A percentile compares a stretch with the other conserved stretches of the same genome.
phyloP scores from a whole-genome alignment of 1,140 invertebrate genomes.

The Platorchestia sp. region DNA sequence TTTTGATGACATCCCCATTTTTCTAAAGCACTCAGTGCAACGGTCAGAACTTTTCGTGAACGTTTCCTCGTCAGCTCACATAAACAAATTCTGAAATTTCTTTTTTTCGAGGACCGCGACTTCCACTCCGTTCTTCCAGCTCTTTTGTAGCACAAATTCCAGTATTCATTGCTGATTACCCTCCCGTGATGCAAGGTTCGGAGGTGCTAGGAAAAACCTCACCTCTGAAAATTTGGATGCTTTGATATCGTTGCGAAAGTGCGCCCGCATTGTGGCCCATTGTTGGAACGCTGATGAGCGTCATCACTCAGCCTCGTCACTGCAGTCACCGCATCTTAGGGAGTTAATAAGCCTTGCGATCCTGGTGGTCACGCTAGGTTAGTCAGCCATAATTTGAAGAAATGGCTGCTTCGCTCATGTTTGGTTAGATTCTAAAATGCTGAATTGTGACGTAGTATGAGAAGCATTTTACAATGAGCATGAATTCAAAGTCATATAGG shows the following conservation, averaged over 20 bases:
- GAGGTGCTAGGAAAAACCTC: background rate
- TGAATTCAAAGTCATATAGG: background rate
- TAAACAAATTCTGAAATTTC: background rate
- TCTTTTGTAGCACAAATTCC: background rate
- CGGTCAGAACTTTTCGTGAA: background rate
- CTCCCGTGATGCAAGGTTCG: background rate
- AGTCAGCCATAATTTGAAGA: background rate
- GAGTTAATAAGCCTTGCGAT: constrained; percentile 48
- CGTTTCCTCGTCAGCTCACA: background rate
- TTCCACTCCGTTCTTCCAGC: background rate
- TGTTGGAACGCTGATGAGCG: background rate
- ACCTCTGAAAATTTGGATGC: background rate
- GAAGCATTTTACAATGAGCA: background rate
- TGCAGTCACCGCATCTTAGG: constrained; percentile 4
- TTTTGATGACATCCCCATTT: background rate
- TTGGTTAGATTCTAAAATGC: background rate
- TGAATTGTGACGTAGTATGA: background rate
- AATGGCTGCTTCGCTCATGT: background rate
- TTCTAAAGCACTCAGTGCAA: background rate
- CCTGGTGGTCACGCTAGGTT: constrained; percentile 30
- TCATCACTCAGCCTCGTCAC: constrained; percentile 10
- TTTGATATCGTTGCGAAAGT: constrained; percentile 19
- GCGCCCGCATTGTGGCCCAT: background rate
- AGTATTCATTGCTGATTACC: constrained; percentile 1
- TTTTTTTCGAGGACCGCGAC: background rate